Evolutionary conservation across 2,888 invertebrate genomes (phyloP).

Genomic region (Helleia helle): DNA sequence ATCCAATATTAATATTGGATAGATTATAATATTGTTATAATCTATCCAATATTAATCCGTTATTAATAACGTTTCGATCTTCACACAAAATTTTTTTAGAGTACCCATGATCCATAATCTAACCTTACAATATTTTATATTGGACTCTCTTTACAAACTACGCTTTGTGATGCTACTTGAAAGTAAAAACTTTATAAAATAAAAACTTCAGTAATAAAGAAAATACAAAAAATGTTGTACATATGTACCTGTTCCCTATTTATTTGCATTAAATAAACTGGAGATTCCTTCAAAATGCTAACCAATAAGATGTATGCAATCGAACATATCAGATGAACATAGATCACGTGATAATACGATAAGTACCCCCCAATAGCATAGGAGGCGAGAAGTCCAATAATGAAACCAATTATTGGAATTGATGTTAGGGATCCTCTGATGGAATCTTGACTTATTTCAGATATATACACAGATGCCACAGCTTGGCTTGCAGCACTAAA

Average conservation of each 20-base stretch:
- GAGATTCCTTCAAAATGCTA: conserved; percentile 42
- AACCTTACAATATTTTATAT: too few species aligned
- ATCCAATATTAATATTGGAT: too few species aligned
- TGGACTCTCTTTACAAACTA: too few species aligned
- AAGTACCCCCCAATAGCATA: conserved; percentile 44
- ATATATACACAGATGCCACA: conserved; percentile 47
- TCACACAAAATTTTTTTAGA: too few species aligned
- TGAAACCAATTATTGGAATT: conserved; percentile 38
- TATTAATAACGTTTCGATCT: too few species aligned
- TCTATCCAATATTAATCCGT: too few species aligned
- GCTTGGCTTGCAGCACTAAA: conserved; percentile 53
- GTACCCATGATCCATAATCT: too few species aligned
- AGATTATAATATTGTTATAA: too few species aligned
- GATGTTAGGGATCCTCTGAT: conserved; percentile 52
- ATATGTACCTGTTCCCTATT: conserved; percentile 40
- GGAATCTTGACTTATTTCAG: conserved; percentile 51
- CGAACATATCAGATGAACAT: conserved; percentile 35
- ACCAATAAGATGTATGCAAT: conserved; percentile 38
- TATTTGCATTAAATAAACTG: conserved; percentile 40
- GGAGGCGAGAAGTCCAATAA: conserved; percentile 45
- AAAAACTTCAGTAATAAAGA: too few species aligned
- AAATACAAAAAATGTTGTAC: too few species aligned
- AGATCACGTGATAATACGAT: conserved; percentile 39
- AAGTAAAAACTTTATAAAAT: too few species aligned
- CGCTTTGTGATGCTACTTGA: too few species aligned